These are phyloP conservation scores for Tricholauxania praeusta DNA, from an alignment of 2,888 invertebrate genomes.

Conservation along the genomic window DNA sequence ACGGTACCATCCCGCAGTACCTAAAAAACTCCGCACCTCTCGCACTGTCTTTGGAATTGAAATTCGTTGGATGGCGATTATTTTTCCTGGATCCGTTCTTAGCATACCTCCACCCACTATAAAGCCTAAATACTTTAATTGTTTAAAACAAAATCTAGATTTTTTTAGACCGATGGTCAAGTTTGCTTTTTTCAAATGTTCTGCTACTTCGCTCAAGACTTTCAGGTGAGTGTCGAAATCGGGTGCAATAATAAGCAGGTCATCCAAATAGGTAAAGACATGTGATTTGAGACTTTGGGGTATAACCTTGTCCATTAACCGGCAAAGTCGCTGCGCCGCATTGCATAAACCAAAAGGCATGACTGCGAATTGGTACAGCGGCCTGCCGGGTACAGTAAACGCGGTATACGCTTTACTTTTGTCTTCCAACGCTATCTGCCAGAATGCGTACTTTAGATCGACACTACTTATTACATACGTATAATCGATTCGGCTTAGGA, in stretches of 20 bases:
- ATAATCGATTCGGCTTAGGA: constrained; percentile 17
- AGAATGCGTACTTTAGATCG: constrained; percentile 34
- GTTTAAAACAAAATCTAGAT: constrained; percentile 36
- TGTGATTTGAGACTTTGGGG: constrained; percentile 4
- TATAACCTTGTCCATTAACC: constrained; percentile 36
- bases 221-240: constrained; percentile 30
- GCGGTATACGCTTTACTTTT: constrained; percentile 33
- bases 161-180: constrained; percentile 25
- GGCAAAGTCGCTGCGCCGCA: constrained; percentile 21
- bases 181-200: constrained; percentile 35
- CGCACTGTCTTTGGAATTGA: constrained; percentile 21
- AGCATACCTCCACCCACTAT: constrained; percentile 35
- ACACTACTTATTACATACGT: constrained; percentile 34
- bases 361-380: neutral
- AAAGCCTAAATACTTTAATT: constrained; percentile 35
- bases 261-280: constrained; percentile 44
- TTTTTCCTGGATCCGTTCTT: constrained; percentile 37
- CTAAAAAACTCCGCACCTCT: constrained; percentile 40
- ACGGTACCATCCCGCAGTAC: constrained; percentile 26
- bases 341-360: constrained; percentile 12
- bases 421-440: constrained; percentile 37
- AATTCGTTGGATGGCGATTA: constrained; percentile 28
- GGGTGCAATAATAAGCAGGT: constrained; percentile 24
- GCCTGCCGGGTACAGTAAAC: constrained; percentile 40
- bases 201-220: constrained; percentile 32